phyloP scores from a whole-genome alignment of 2,888 invertebrate species.

The Hydrotaea diabolus region DNA sequence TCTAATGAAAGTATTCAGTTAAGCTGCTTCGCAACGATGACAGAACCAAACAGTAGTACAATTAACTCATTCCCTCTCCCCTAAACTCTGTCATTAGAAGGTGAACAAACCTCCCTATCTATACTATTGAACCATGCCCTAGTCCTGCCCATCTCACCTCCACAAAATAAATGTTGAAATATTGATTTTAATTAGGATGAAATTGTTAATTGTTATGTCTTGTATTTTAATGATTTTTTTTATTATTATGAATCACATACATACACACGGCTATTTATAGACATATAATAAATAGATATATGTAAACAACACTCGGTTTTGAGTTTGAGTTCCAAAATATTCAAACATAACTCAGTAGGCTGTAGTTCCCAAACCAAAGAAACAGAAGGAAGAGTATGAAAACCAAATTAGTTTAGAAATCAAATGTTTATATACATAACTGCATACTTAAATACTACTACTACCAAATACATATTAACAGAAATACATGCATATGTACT shows the following conservation, averaged over 20 bases:
- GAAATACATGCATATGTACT: slow-evolving; percentile 46
- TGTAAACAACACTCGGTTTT: not conserved
- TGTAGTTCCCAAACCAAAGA: slow-evolving; percentile 68
- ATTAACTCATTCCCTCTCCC: slow-evolving; percentile 3
- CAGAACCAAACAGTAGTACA: slow-evolving; percentile 37
- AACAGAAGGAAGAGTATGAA: slow-evolving; percentile 43
- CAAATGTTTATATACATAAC: slow-evolving; percentile 7
- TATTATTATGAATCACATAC: not conserved
- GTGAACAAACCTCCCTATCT: no score
- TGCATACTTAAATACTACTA: not conserved
- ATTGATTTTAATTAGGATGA: slow-evolving; percentile 35
- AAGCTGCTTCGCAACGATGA: not conserved
- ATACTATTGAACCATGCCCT: not conserved
- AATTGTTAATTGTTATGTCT: slow-evolving; percentile 47
- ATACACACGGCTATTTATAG: not conserved
- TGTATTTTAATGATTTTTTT: slow-evolving; percentile 35
- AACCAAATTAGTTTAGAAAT: slow-evolving; percentile 59
- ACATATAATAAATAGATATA: not conserved
- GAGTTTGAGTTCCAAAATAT: slow-evolving; percentile 26
- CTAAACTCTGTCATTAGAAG: no score
- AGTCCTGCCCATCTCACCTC: not conserved
- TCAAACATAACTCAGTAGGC: slow-evolving; percentile 58
- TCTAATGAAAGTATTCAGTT: no score
- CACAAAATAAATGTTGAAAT: slow-evolving; percentile 35
- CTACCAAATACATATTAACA: slow-evolving; percentile 23